phyloP scores from a whole-genome alignment of 2,113 vertebrate species.

The Pleuronectes platessa region DNA sequence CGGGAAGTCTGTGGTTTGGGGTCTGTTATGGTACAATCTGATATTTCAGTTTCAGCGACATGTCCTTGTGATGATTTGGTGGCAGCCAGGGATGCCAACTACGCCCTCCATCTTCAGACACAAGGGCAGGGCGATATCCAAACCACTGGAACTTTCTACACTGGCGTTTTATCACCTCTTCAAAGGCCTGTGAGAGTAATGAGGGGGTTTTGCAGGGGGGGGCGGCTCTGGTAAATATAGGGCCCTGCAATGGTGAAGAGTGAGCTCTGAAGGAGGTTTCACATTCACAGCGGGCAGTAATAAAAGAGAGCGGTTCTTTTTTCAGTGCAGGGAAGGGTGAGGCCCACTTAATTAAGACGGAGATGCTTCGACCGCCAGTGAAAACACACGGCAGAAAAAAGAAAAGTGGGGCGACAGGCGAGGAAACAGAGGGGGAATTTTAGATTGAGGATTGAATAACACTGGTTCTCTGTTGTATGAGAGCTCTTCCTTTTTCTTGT shows the following conservation, averaged over 20 bases:
- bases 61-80: slow-evolving; percentile 5
- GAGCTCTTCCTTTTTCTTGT: slow-evolving; percentile 3
- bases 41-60: slow-evolving; percentile 8
- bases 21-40: background rate
- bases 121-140: slow-evolving; percentile 51
- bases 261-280: slow-evolving; percentile 65
- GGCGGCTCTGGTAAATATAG: slow-evolving; percentile 67
- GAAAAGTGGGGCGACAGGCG: slow-evolving; percentile 1
- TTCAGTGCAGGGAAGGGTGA: slow-evolving; percentile 61
- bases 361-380: slow-evolving; percentile 60
- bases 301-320: slow-evolving; percentile 62
- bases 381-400: slow-evolving; percentile 61
- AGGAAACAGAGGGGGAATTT: slow-evolving; percentile 20
- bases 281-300: slow-evolving; percentile 59
- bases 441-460: slow-evolving; percentile 31
- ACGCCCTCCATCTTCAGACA: slow-evolving; percentile 41
- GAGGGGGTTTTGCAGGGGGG: slow-evolving; percentile 34
- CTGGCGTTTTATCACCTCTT: slow-evolving; percentile 69
- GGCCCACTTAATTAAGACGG: slow-evolving; percentile 69
- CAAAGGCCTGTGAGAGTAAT: slow-evolving; percentile 62
- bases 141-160: slow-evolving; percentile 66
- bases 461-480: slow-evolving; percentile 24
- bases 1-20: background rate
- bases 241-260: slow-evolving; percentile 32
- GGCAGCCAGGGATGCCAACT: slow-evolving; percentile 25